Conservation (phyloP, 2,797 vertebrate species). For the Alcedo atthis region DNA sequence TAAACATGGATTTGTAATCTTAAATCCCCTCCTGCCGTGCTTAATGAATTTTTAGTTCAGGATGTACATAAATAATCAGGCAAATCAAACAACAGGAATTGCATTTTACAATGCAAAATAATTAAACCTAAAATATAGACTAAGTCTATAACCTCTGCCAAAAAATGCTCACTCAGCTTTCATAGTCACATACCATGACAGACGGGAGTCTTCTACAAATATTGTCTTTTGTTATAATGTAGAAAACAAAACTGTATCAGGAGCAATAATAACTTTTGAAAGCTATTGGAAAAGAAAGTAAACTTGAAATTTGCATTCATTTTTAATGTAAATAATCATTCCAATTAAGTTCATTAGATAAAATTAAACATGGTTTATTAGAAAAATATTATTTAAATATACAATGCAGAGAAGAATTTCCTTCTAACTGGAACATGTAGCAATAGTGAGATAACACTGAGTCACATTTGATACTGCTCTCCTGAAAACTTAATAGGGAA, state of each 20-base stretch:
- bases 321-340: background rate
- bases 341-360: background rate
- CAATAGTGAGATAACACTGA: background rate
- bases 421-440: background rate
- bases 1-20: slow-evolving; percentile 83
- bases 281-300: background rate
- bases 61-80: slow-evolving; percentile 86
- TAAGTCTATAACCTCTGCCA: slow-evolving; percentile 7
- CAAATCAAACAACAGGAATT: slow-evolving; percentile 84
- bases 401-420: background rate
- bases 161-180: background rate
- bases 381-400: background rate
- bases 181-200: background rate
- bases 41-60: slow-evolving; percentile 80
- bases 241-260: background rate
- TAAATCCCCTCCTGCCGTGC: slow-evolving; percentile 81
- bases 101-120: slow-evolving; percentile 85
- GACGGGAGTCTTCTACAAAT: background rate
- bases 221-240: background rate
- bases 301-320: background rate
- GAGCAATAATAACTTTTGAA: background rate
- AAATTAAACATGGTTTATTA: background rate
- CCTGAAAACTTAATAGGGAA: slow-evolving; percentile 1
- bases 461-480: background rate
- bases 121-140: slow-evolving; percentile 61